Conservation (phyloP, 2,113 vertebrate species). For the Istiophorus platypterus region DNA sequence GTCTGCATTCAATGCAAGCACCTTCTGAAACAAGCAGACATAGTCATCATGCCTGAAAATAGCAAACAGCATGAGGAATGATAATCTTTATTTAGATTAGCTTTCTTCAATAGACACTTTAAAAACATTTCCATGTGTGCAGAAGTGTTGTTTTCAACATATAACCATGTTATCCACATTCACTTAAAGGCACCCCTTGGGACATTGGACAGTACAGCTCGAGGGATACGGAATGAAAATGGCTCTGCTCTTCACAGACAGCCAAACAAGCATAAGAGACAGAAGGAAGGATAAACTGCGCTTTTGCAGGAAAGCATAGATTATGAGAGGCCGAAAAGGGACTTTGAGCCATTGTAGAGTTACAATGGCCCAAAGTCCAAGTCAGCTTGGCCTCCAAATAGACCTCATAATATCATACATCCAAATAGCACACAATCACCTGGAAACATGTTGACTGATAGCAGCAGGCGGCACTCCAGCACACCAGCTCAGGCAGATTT, state of each 20-base stretch:
- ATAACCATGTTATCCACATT: neutral
- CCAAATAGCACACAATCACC: constrained; percentile 73
- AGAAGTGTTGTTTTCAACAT: neutral
- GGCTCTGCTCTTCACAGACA: constrained; percentile 2
- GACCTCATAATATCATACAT: constrained; percentile 76
- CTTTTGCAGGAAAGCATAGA: constrained; percentile 23
- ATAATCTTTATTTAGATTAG: neutral
- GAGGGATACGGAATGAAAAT: constrained; percentile 35
- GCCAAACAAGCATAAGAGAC: constrained; percentile 3
- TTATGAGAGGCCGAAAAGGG: constrained; percentile 59
- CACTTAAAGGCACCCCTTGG: neutral
- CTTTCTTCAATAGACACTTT: neutral
- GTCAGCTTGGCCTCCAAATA: constrained; percentile 75
- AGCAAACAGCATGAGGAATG: neutral
- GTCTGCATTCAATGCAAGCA: neutral
- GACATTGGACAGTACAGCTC: constrained; percentile 18
- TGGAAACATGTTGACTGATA: constrained; percentile 80
- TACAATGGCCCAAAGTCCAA: too few species aligned
- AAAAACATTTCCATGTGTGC: neutral
- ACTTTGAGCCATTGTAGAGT: constrained; percentile 74
- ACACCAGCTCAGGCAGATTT: constrained; percentile 73
- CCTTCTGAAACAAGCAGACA: neutral
- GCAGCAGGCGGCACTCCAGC: constrained; percentile 58
- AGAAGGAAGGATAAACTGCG: constrained; percentile 18
- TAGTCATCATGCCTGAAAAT: neutral